Evolutionary conservation across 2,113 vertebrate species (phyloP).

Genomic region (Neotragus pygmaeus): DNA sequence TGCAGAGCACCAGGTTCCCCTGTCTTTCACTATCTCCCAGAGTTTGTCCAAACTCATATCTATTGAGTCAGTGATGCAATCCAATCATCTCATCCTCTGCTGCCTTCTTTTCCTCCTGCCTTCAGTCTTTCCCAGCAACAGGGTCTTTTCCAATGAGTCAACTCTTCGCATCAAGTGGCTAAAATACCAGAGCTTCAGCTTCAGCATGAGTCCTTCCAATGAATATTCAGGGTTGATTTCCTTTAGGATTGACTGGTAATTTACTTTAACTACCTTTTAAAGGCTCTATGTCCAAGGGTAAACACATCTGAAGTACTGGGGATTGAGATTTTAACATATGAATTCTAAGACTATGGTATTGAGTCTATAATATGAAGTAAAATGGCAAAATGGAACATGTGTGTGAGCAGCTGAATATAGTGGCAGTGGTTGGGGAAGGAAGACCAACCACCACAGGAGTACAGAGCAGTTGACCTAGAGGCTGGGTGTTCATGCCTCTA

Average conservation of each 20-base stretch:
- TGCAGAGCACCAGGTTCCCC: background rate
- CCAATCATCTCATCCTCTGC: background rate
- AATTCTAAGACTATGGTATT: background rate
- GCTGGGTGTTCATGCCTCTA: fast-evolving
- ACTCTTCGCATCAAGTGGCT: background rate
- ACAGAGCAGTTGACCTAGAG: background rate
- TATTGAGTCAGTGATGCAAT: background rate
- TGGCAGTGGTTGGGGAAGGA: background rate
- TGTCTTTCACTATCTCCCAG: background rate
- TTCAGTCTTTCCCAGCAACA: background rate
- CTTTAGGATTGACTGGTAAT: background rate
- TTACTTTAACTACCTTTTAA: background rate
- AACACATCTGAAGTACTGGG: background rate
- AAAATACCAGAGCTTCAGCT: background rate
- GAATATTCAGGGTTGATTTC: background rate
- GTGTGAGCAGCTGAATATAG: background rate
- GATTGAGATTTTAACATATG: background rate
- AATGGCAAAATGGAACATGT: background rate
- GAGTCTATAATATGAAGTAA: background rate
- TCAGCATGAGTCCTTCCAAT: background rate
- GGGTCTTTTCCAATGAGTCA: background rate
- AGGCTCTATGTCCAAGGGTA: background rate
- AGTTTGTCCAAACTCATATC: background rate
- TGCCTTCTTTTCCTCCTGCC: background rate
- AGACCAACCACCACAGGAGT: too few species aligned